Evolutionary conservation across 2,888 invertebrate genomes (phyloP).

Genomic region (Andrena bicolor): DNA sequence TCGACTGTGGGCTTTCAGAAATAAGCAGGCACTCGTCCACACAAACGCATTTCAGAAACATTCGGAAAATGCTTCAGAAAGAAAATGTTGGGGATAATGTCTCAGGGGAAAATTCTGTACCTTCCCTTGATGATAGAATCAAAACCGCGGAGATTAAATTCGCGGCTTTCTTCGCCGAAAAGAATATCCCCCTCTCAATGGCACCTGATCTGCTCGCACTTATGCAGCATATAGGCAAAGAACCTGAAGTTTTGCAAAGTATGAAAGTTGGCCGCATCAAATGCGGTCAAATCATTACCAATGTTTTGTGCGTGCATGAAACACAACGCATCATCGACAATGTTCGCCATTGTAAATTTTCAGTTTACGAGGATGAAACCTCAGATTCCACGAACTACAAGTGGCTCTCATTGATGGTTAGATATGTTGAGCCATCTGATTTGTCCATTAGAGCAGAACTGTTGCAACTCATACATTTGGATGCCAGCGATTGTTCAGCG

Average conservation of each 20-base stretch:
- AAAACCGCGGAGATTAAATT: too few relatives aligned
- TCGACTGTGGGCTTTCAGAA: not conserved
- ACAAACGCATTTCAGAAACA: not conserved
- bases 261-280: not conserved
- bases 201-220: not conserved
- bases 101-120: not conserved
- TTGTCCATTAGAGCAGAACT: not conserved
- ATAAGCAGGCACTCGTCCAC: not conserved
- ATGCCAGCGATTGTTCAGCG: conserved; percentile 29
- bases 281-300: not conserved
- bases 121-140: not conserved
- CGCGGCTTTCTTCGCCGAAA: not conserved
- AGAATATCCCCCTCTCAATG: not conserved
- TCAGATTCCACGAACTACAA: too few relatives aligned
- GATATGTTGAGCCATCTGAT: not conserved
- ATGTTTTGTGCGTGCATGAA: not conserved
- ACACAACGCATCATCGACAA: not conserved
- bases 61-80: not conserved
- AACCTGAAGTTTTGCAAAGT: not conserved
- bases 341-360: not conserved
- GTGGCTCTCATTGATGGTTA: too few relatives aligned
- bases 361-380: too few relatives aligned
- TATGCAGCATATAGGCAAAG: not conserved
- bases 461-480: not conserved
- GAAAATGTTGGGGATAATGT: not conserved